Base-by-base conservation (phyloP, 2,888 invertebrate species). In the Nomada hirtipes region DNA sequence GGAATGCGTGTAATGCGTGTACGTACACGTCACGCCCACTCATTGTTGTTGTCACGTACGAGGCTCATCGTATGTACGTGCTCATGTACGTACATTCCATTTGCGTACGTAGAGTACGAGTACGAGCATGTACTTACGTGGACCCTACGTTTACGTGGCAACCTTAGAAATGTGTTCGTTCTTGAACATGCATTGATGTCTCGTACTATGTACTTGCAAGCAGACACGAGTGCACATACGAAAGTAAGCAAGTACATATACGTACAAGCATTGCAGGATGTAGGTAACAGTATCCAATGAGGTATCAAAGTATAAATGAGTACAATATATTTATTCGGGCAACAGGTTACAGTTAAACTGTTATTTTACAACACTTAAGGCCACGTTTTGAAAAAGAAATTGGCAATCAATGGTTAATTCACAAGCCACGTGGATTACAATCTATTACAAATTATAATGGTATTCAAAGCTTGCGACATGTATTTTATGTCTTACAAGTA, bases 1-100 rank as follows among this genome's bases (percentile, higher is more conserved):
- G 91, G 92, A 91, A 92, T 92, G 92, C 92, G 91, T 92, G 92
- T 92, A 91, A 91, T 90, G 92, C 92, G 92, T 92, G 90, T 92
- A 93, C 92, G 86, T 93, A 92, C 91, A 92, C 91, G 91, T 92
- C 91, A 92, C 92, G 91, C 88, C 90, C 85, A 92, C 92, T 91
- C 89, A 84, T 89, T 85, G 88, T 91, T 75, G 77, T 83, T 85
- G 89, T 92, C 92, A 91, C 91, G 86, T 90, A 92, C 90, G 83
- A 83, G 86, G 29, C 52, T 68, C 83, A 63, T 71, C 82, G 72
- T 83, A 82, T 69, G 78, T 72, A 69, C 72, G 72, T 59, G 57
- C 18, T 26, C 47, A 15, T 47, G 47, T 47, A 47, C 47, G 15
- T 47, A 11, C 47, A 72, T 75, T 67, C 76, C 53, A 82, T 76